These are phyloP conservation scores for Rhingia campestris DNA, from an alignment of 2,888 invertebrate species.

Conservation along the genomic window DNA sequence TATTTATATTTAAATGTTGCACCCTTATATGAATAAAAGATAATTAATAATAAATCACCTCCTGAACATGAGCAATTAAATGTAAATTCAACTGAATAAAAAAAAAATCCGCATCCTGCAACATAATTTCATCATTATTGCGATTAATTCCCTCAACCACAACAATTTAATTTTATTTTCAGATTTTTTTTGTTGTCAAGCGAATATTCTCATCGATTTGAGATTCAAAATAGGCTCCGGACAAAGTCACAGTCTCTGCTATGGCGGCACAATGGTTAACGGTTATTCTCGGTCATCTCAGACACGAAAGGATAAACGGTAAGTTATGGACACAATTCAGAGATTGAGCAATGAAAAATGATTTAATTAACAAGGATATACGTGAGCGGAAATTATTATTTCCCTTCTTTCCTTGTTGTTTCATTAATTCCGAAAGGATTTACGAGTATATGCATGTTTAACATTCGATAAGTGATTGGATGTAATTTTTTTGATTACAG, in stretches of 20 bases:
- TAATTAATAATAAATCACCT: not conserved
- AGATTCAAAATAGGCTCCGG: slow-evolving; percentile 85
- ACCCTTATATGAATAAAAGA: too few species aligned
- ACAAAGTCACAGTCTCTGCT: slow-evolving; percentile 84
- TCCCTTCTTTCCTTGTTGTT: too few species aligned
- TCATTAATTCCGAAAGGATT: too few species aligned
- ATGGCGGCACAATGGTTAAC: slow-evolving; percentile 83
- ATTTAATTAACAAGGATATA: not conserved
- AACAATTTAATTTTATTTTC: slow-evolving; percentile 15
- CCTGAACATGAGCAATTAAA: not conserved
- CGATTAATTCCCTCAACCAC: not conserved
- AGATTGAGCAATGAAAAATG: not conserved
- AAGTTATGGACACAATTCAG: slow-evolving; percentile 76
- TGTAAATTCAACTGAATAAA: not conserved
- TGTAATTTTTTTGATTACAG: too few species aligned
- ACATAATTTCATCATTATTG: slow-evolving; percentile 3
- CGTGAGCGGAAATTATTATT: too few species aligned
- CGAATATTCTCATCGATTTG: slow-evolving; percentile 77
- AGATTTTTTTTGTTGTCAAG: slow-evolving; percentile 35
- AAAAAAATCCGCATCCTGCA: not conserved
- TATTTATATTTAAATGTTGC: too few species aligned
- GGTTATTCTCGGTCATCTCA: slow-evolving; percentile 83
- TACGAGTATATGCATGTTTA: too few species aligned
- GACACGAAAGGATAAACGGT: slow-evolving; percentile 85
- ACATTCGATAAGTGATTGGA: too few species aligned